Evolutionary conservation across 2,113 vertebrate species (phyloP).

Genomic region (Potamarius usumacintae): DNA sequence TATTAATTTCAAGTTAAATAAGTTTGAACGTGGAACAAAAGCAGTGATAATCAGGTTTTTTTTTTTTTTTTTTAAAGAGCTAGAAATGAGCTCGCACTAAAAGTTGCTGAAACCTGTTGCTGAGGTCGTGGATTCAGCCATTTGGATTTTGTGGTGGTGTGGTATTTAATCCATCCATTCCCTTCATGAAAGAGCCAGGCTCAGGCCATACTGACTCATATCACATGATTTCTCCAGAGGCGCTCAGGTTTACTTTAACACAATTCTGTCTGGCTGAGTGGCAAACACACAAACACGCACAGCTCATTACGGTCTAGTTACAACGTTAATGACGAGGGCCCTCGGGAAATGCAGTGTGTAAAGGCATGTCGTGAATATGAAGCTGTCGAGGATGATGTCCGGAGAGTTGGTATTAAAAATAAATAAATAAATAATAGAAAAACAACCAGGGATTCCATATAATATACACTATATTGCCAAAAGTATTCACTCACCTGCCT

Average conservation of each 20-base stretch:
- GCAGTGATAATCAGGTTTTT: neutral
- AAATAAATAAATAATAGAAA: neutral
- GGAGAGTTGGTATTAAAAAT: neutral
- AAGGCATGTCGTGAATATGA: neutral
- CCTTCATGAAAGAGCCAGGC: neutral
- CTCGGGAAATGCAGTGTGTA: neutral
- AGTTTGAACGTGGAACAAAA: neutral
- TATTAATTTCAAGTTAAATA: neutral
- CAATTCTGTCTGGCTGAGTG: neutral
- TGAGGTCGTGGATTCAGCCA: neutral
- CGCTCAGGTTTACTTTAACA: conserved; percentile 9
- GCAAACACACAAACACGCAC: neutral
- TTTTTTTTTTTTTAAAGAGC: too few species aligned
- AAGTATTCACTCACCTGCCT: too few species aligned
- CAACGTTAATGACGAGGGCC: neutral
- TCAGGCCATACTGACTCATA: neutral
- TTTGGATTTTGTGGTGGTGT: neutral
- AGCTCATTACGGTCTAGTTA: neutral
- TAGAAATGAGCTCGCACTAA: neutral
- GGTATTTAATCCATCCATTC: neutral
- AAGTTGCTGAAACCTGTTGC: neutral
- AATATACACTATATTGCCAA: neutral
- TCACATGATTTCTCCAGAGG: conserved; percentile 21
- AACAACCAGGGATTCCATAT: neutral
- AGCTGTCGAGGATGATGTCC: neutral